Evolutionary conservation across 2,797 vertebrate genomes (phyloP), one percentile per base, ranked within the genome.

Genomic region (Eremophila alpestris): DNA sequence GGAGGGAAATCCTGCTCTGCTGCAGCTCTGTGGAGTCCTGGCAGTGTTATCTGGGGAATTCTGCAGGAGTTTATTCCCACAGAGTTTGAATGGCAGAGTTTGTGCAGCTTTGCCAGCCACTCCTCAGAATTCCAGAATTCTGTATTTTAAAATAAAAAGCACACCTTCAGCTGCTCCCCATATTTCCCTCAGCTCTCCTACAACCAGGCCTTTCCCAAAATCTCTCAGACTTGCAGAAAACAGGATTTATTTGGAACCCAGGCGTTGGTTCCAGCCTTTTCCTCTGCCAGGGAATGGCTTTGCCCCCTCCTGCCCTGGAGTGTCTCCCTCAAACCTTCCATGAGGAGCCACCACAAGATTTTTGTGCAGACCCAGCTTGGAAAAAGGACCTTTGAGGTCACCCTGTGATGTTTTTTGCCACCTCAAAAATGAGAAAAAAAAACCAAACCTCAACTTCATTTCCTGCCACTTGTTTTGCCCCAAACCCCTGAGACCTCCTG

Each of bases 81-180:
- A 8, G 67, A 29, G 48, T 5, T 10, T 16, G 32, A 56, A 30
- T 11, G n/a, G 14, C 15, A 68, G 36, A 32, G 10, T 34, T 63
- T n/a, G 52, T 19, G 19, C 3, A 17, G 69, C 27, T 81, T 68
- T 58, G 23, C 38, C 52, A 51, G 48, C 22, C 22, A 4, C 9
- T 10, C 29, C 41, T 34, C 48, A 56, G 41, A 21, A 9, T 23
- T 43, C 11, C 36, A 59, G 21, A 36, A 29, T 11, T 4, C 1
- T 13, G 3, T 38, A 2, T 68, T 16, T 2, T 12, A 13, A 24
- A 3, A 20, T 3, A 40, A 56, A 56, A 52, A 34, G 3, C 7
- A 7, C 21, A 16, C 5, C 0, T 1, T 32, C 13, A 65, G 15
- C 43, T 40, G 15, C 21, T 60, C 73, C 18, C 19, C 1, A 0